Percentiles rank a stretch among this genome's conserved stretches.
phyloP scores from a whole-genome alignment of 2,797 vertebrate species.

The Bradypodion pumilum region DNA sequence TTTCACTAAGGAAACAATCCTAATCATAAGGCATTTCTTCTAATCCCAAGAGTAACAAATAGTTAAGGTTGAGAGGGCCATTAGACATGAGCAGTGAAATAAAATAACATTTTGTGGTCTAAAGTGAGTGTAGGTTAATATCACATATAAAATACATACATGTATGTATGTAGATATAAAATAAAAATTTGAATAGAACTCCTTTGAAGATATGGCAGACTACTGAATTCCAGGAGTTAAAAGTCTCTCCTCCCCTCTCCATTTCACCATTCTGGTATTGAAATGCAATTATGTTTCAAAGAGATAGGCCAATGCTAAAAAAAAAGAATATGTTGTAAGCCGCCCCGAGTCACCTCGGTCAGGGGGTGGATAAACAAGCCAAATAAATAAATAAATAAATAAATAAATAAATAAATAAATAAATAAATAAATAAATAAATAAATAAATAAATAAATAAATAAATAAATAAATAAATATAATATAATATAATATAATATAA shows the following conservation, averaged over 20 bases:
- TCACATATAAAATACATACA: slow-evolving; percentile 6
- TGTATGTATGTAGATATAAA: too few species aligned
- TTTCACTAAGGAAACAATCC: too few species aligned
- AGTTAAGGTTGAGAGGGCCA: background rate
- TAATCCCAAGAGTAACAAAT: background rate
- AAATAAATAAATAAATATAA: too few species aligned
- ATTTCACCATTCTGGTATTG: slow-evolving; percentile 34
- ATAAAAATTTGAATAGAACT: background rate
- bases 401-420: too few species aligned
- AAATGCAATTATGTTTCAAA: slow-evolving; percentile 66
- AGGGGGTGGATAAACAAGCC: too few species aligned
- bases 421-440: too few species aligned
- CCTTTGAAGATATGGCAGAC: slow-evolving; percentile 42
- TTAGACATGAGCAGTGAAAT: too few species aligned
- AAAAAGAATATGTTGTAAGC: too few species aligned
- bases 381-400: too few species aligned
- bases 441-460: too few species aligned
- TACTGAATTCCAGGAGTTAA: slow-evolving; percentile 62
- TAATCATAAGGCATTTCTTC: background rate
- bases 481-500: too few species aligned
- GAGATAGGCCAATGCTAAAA: slow-evolving; percentile 58
- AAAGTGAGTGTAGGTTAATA: slow-evolving; percentile 35
- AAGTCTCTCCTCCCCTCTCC: slow-evolving; percentile 17
- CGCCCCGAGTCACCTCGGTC: too few species aligned
- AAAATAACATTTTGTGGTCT: background rate